Evolutionary conservation across 2,797 vertebrate genomes (phyloP), one percentile per base, ranked within the genome.

Genomic region (Helicolenus hilgendorfi): DNA sequence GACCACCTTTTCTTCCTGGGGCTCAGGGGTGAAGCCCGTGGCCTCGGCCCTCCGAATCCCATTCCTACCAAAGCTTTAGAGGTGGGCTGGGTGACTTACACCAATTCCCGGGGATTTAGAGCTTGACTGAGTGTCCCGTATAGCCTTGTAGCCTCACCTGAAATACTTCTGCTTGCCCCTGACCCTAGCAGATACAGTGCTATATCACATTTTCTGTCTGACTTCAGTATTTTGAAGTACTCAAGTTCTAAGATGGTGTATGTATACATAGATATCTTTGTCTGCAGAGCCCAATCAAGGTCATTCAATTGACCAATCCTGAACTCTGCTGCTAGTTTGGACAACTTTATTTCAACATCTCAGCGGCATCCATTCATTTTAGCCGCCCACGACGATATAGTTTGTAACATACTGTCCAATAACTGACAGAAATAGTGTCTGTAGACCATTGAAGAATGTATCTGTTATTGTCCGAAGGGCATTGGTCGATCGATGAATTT

Each of bases 1-100:
- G 88, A 84, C 84, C 94, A 94, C 94, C 97, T 97, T 98, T 98
- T 97, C 98, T 98, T 98, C 92, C 89, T 85, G 88, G 82, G 88
- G 94, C 95, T 96, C 96, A 97, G 96, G 95, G 98, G 97, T 98
- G 97, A 98, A 97, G 95, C 96, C 94, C 92, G 90, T 87, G 93
- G 91, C 94, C 93, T 97, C 96, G 92, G 94, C 93, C 92, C 91
- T 96, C 86, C 29, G 82, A 95, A 93, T 96, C 94, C 93, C 91
- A 96, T 96, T 96, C 94, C 96, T 91, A 77, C 82, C 81, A 82
- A 92, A 92, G 96, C 92, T 94, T 96, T 94, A 91, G 92, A 93
- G 94, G 92, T 93, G 89, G 87, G 92, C 89, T 88, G 81, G 91
- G 93, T 93, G 94, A 95, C 95, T 95, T 95, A 93, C 91, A 95